Base-by-base conservation (phyloP, 2,888 invertebrate genomes). In the Corbicula japonica region DNA sequence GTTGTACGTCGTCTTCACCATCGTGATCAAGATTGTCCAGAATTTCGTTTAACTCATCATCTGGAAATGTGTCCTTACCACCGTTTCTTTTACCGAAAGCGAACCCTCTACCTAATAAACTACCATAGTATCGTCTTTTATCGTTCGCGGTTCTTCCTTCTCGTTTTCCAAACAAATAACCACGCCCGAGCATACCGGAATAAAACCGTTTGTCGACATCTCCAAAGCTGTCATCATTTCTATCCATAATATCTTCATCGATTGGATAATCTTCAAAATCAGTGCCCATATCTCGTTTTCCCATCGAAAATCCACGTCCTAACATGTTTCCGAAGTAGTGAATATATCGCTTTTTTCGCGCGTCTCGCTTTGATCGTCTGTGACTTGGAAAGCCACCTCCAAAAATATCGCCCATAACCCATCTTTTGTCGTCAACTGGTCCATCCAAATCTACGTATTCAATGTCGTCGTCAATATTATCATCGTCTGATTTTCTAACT, bases 141-240 rank as follows among this genome's bases (percentile, higher is more conserved):
- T 52, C 58, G 32, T 50, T 21, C 12, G n/a, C n/a, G 12, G 3
- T 3, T 23, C 30, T 28, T 10, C 21, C n/a, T 32, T 50, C 38
- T 35, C 68, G 38, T 38, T 72, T 72, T 10, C 77, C 77, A 46
- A 71, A 68, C n/a, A 38, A 46, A 34, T 70, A 71, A 23, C 77
- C 63, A 23, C n/a, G 44, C 23, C 72, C 72, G 15, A 62, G 50
- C 4, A 35, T 52, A 21, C 56, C 50, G 12, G 62, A 68, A 41
- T 50, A 58, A 4, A 63, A 52, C 30, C 65, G 28, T 28, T 71
- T 70, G n/a, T 52, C 69, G 6, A 35, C 54, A 58, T 50, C 38
- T n/a, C 32, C 50, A 6, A 38, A 23, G 12, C 5, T 41, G 12
- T 23, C 23, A 32, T 60, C 69, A 8, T 21, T 8, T 8, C 4